Evolutionary conservation across 2,113 vertebrate species (phyloP), one percentile per base, ranked within the genome.

Genomic region (Macquaria australasica): DNA sequence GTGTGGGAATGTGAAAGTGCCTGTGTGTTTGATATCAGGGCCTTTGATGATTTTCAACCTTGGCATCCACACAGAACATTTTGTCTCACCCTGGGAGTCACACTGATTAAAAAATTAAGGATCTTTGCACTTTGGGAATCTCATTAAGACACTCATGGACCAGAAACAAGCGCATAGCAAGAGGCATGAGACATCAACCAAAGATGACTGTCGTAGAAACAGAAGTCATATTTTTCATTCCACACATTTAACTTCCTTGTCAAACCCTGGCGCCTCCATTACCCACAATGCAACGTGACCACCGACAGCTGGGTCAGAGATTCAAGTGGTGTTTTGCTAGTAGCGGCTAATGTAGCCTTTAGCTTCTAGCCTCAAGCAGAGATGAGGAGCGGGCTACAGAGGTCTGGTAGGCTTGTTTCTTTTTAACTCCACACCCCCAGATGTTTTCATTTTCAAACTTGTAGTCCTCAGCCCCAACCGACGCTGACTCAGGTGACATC

Each of bases 21-120:
- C 66, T 64, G 66, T 55, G 58, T 84, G 82, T 77, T 92, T 84
- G 66, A 77, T 79, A 66, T 41, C 56, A 51, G 60, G 1, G 71
- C 60, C 31, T 69, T 63, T 76, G 72, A 75, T 76, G 55, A 73
- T 76, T 85, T 83, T 18, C n/a, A 74, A 50, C 69, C 63, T 37
- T 73, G 25, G 75, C 81, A 28, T 63, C 53, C 58, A 0, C 10
- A 18, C 25, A 74, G 56, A 62, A 50, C 63, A 60, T 81, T 64
- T 31, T 20, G 28, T 55, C 16, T 81, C 69, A 56, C 73, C 25
- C 69, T 21, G 34, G 31, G 56, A 82, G 73, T 43, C 25, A 21
- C 25, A 12, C 45, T 69, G 41, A 50, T 56, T 63, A 8, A 39
- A 50, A 53, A 23, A 68, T 37, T 12, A 28, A 15, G 31, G 25